Base-by-base conservation (phyloP, 2,797 vertebrate genomes). In the Apogon hyalosoma region DNA sequence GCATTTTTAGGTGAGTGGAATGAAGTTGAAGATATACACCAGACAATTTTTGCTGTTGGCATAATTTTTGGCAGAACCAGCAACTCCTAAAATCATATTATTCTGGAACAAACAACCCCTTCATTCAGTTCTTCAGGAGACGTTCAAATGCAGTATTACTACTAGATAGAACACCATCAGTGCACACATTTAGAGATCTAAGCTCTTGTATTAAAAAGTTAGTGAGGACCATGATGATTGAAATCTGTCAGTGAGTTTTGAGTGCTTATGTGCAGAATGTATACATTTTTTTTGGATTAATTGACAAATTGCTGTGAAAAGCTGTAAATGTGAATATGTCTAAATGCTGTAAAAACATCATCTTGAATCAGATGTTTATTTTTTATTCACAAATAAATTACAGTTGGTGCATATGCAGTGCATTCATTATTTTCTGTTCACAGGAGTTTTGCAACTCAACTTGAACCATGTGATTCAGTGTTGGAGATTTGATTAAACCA, bases 371-470 rank as follows among this genome's bases (percentile, higher is more conserved):
- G 3, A 48, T 69, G 69, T 73, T 64, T 75, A 45, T 83, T 83
- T 87, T 85, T 62, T 83, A 77, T 79, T 87, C 58, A 78, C 50
- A 36, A 87, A 87, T 88, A 88, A 86, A 88, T 55, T 0, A 40
- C n/a, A 1, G 52, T 61, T 69, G 40, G 12, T 69, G 54, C 15
- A 45, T 42, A 11, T 2, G 12, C 2, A n/a, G 13, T 15, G n/a
- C 41, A 15, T 43, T 14, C 33, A 10, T 36, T 36, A 10, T 36
- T 36, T 36, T 8, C 7, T 36, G 3, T 3, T 36, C 33, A 2
- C 8, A 36, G 33, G 33, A 36, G 7, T 36, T 36, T 36, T 36
- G 9, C 7, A 36, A 36, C 33, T 36, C 33, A 36, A 36, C 7
- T 36, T 36, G 3, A 28, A 6, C 24, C 24, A 28, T 28, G 24